Evolutionary conservation across 2,113 vertebrate species (phyloP).

Genomic region (Lasiurus borealis): DNA sequence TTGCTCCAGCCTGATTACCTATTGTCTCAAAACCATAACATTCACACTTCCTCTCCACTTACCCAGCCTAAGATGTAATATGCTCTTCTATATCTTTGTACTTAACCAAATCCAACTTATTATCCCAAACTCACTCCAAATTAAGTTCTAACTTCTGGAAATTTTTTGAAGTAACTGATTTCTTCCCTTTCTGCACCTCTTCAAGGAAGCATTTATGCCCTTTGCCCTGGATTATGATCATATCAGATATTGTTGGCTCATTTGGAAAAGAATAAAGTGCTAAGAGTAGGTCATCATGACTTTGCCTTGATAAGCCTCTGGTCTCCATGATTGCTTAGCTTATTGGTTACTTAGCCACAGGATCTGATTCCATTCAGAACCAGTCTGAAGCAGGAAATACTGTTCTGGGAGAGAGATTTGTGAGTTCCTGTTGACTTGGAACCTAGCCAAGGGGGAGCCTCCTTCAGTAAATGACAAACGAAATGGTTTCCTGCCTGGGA

Average conservation of each 20-base stretch:
- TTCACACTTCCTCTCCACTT: neutral
- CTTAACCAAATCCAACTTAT: neutral
- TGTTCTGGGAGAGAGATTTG: constrained; percentile 79
- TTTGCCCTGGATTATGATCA: neutral
- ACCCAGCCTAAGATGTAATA: neutral
- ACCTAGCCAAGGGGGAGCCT: constrained; percentile 79
- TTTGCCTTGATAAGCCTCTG: constrained; percentile 55
- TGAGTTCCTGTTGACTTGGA: constrained; percentile 74
- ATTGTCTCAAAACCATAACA: constrained; percentile 18
- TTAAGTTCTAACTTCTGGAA: constrained; percentile 50
- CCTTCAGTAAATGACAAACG: constrained; percentile 81
- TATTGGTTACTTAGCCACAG: constrained; percentile 54
- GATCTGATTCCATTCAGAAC: constrained; percentile 60
- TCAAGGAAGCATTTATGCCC: neutral
- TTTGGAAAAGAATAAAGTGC: constrained; percentile 58
- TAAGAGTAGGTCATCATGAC: neutral
- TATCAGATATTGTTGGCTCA: neutral
- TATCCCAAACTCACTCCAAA: neutral
- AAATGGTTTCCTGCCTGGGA: constrained; percentile 58
- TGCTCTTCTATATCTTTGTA: neutral
- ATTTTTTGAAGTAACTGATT: constrained; percentile 1
- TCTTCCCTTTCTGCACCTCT: neutral
- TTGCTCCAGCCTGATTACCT: neutral
- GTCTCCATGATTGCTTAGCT: constrained; percentile 3
- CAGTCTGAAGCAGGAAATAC: constrained; percentile 75